Conservation (phyloP, 2,888 invertebrate genomes). For the Urechis unicinctus region DNA sequence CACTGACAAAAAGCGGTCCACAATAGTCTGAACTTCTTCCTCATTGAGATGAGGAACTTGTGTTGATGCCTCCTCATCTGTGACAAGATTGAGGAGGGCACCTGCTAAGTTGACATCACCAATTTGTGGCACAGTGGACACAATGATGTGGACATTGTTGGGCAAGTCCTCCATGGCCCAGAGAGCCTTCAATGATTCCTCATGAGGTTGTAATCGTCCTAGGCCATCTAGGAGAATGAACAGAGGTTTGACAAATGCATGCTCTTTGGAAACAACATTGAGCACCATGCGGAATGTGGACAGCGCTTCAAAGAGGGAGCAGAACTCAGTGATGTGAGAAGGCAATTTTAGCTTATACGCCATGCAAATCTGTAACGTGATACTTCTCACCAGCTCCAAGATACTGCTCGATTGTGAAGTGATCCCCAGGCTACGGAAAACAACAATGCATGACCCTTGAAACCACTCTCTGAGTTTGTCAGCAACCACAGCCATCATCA, state of each 20-base stretch:
- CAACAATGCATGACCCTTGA: constrained; percentile 8
- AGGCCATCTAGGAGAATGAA: constrained; percentile 21
- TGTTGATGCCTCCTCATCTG: constrained; percentile 1
- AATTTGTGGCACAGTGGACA: constrained; percentile 11
- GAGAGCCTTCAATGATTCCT: constrained; percentile 14
- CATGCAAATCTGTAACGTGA: constrained; percentile 18
- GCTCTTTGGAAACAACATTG: constrained; percentile 10
- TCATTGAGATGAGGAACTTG: constrained; percentile 3
- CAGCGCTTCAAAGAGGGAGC: constrained; percentile 15
- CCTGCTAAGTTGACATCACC: constrained; percentile 11
- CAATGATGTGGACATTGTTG: constrained; percentile 16
- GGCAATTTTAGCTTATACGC: constrained; percentile 15
- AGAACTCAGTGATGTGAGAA: constrained; percentile 2
- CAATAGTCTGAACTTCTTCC: constrained; percentile 3
- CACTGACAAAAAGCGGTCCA: not conserved
- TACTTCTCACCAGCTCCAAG: constrained; percentile 9
- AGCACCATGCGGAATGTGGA: constrained; percentile 12
- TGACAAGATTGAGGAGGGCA: constrained; percentile 8
- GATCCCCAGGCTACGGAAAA: constrained; percentile 16
- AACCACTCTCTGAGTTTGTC: constrained; percentile 10
- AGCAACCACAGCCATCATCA: constrained; percentile 10
- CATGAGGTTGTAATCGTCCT: constrained; percentile 15
- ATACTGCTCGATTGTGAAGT: constrained; percentile 8
- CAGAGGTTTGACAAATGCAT: constrained; percentile 12
- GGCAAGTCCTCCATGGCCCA: constrained; percentile 18